These are phyloP conservation scores for Helleia helle DNA, from an alignment of 2,888 invertebrate genomes.

Conservation along the genomic window DNA sequence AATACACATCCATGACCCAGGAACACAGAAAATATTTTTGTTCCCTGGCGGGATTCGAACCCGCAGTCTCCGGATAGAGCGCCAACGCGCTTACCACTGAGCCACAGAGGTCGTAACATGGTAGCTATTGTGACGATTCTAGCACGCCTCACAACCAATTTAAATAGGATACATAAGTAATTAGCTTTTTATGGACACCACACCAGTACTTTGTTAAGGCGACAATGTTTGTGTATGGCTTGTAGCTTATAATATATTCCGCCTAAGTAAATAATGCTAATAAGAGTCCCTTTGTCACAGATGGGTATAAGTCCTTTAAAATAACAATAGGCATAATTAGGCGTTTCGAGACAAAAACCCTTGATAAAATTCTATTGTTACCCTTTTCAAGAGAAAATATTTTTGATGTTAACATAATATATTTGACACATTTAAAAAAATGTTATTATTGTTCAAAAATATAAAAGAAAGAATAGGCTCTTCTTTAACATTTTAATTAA, in stretches of 20 bases:
- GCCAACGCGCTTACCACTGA: too few relatives aligned
- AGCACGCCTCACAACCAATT: too few relatives aligned
- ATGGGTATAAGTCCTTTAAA: slow-evolving; percentile 9
- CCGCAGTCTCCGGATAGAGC: too few relatives aligned
- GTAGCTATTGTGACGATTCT: too few relatives aligned
- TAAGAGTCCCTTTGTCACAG: slow-evolving; percentile 6
- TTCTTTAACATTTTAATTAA: neutral
- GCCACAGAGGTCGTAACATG: too few relatives aligned
- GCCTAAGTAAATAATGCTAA: slow-evolving; percentile 8
- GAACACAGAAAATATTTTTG: too few relatives aligned
- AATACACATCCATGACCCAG: too few relatives aligned
- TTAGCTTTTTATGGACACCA: too few relatives aligned
- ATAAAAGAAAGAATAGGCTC: too few relatives aligned
- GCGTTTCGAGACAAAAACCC: slow-evolving; percentile 2
- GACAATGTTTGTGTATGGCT: neutral
- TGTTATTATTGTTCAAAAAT: too few relatives aligned
- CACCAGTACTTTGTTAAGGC: slow-evolving; percentile 1
- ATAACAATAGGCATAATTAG: slow-evolving; percentile 18
- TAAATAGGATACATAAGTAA: too few relatives aligned
- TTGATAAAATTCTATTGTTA: slow-evolving; percentile 5
- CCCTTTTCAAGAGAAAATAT: neutral
- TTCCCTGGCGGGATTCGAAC: too few relatives aligned
- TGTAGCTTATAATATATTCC: slow-evolving; percentile 1
- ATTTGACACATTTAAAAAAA: neutral
- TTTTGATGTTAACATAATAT: neutral